Evolutionary conservation across 2,888 invertebrate species (phyloP).

Genomic region (Lepidochitona cinerea): DNA sequence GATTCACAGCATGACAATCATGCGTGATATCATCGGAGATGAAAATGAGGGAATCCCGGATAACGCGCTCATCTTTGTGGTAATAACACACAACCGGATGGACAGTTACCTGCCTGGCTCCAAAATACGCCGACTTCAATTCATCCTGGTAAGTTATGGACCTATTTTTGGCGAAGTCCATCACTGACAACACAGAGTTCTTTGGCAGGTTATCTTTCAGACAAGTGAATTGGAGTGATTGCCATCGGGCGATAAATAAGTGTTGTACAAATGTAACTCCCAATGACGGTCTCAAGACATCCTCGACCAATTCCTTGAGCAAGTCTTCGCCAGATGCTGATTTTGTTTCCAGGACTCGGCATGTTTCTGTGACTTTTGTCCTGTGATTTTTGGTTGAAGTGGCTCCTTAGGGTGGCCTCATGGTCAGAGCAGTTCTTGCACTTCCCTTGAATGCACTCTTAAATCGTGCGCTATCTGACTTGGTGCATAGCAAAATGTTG

Average conservation of each 20-base stretch:
- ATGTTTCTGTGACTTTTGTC: constrained; percentile 10
- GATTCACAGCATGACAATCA: too few species aligned
- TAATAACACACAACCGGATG: constrained; percentile 24
- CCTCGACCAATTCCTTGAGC: constrained; percentile 21
- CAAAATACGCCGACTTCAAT: constrained; percentile 27
- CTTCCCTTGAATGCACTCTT: constrained; percentile 27
- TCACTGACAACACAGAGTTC: constrained; percentile 18
- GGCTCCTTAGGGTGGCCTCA: constrained; percentile 13
- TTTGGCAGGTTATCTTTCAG: constrained; percentile 23
- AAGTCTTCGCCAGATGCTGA: constrained; percentile 17
- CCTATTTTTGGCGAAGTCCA: constrained; percentile 76
- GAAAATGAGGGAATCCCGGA: constrained; percentile 19
- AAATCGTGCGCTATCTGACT: constrained; percentile 24
- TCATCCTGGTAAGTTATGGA: constrained; percentile 27
- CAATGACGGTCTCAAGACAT: not conserved
- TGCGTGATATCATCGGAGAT: constrained; percentile 33
- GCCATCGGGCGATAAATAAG: constrained; percentile 26
- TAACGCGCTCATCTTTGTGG: constrained; percentile 8
- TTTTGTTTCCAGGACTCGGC: constrained; percentile 19
- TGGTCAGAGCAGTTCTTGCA: constrained; percentile 25
- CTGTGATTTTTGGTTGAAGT: constrained; percentile 25
- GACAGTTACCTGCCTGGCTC: constrained; percentile 13
- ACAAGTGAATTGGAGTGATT: constrained; percentile 21
- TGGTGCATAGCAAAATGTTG: constrained; percentile 30
- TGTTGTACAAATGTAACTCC: constrained; percentile 21